Evolutionary conservation across 2,888 invertebrate species (phyloP), one percentile per base, ranked within the genome.

Genomic region (Zygaena filipendulae): DNA sequence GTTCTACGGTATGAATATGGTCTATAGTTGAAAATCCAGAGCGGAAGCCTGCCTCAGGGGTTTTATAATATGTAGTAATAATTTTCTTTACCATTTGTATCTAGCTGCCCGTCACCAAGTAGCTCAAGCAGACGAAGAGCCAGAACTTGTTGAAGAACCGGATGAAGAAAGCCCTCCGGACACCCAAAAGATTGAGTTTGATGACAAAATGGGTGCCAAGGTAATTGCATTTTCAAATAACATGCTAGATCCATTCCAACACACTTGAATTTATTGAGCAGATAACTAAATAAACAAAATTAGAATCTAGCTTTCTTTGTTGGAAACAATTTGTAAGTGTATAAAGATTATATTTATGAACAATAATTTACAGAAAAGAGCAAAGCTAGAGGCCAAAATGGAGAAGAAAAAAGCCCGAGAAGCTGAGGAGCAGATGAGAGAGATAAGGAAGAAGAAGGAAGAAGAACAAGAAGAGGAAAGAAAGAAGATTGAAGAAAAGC

Each of bases 321-420:
- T n/a, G n/a, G n/a, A n/a, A n/a, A n/a, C n/a, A n/a, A n/a, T n/a
- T n/a, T n/a, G n/a, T n/a, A n/a, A n/a, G n/a, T n/a, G n/a, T n/a
- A n/a, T n/a, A n/a, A n/a, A n/a, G n/a, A n/a, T n/a, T n/a, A n/a
- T n/a, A n/a, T n/a, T n/a, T n/a, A n/a, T n/a, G n/a, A n/a, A n/a
- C n/a, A n/a, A n/a, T n/a, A 18, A 4, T 22, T 43, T 35, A 23
- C 42, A 97, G 70, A 98, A 97, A 72, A 81, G 92, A 14, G 93
- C 92, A 1, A 98, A 98, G 62, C 62, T 97, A 21, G 95, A 96
- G 74, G 94, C 94, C 0, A 98, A 98, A 63, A 87, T 91, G 41
- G 95, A 92, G 56, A 94, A 88, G 60, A 90, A 88, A 55, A 84
- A 87, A 26, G 87, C 87, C 38, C 83, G 92, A 43, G 97, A 95